Evolutionary conservation across 1,140 invertebrate genomes (phyloP).

Genomic region (Hermetia illucens): DNA sequence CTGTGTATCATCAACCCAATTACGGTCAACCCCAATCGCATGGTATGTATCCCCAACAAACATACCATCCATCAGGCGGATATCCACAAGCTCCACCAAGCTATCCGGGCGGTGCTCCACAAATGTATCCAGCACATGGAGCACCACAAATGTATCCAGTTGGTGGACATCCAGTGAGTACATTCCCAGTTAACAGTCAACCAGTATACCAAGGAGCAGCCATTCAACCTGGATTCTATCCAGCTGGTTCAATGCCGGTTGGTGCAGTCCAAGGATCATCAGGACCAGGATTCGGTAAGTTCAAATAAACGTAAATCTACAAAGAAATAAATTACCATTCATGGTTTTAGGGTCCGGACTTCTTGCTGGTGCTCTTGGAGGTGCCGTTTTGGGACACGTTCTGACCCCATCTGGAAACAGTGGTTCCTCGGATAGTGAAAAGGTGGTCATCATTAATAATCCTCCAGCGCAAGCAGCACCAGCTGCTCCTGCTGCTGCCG

Average conservation of each 20-base stretch:
- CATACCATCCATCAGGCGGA: too few relatives aligned
- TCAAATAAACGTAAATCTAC: neutral
- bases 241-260: constrained; percentile 17
- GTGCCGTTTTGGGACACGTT: constrained; percentile 21
- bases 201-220: too few relatives aligned
- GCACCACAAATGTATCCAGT: constrained; percentile 15
- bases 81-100: too few relatives aligned
- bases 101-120: constrained; percentile 15
- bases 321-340: neutral
- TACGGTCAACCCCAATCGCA: too few relatives aligned
- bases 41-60: too few relatives aligned
- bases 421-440: constrained; percentile 22
- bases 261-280: constrained; percentile 21
- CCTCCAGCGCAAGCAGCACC: constrained; percentile 22
- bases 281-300: constrained; percentile 21
- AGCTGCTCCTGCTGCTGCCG: constrained; percentile 13
- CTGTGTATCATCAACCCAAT: too few relatives aligned
- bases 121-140: constrained; percentile 13
- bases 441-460: constrained; percentile 27
- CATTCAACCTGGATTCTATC: constrained; percentile 20
- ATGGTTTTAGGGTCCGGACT: constrained; percentile 18
- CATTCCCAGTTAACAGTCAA: constrained; percentile 15
- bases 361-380: constrained; percentile 21
- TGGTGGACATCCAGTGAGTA: constrained; percentile 14
- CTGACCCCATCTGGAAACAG: constrained; percentile 15